Percentiles rank a stretch among this genome's conserved stretches.
These are phyloP conservation scores for Dromas ardeola DNA, from an alignment of 2,113 vertebrate genomes.

Conservation along the genomic window DNA sequence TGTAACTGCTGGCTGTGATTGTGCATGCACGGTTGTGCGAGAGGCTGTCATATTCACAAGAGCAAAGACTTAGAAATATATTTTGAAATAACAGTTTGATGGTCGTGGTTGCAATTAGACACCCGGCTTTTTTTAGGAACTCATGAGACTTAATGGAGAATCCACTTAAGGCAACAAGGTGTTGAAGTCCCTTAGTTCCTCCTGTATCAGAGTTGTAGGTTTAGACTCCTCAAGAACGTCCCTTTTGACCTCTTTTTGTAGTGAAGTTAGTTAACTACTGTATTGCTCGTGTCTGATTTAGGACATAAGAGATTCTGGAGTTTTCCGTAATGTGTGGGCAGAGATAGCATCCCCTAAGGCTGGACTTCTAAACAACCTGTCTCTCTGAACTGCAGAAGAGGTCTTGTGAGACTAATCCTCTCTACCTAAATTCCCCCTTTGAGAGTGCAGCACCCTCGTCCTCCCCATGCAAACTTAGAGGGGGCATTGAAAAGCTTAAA, in stretches of 20 bases:
- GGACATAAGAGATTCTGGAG: not conserved
- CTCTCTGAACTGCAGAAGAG: not conserved
- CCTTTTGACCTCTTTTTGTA: not conserved
- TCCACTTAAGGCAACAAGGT: not conserved
- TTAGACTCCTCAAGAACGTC: not conserved
- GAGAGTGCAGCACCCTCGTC: not conserved
- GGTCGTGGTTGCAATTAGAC: not conserved
- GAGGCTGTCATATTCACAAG: not conserved
- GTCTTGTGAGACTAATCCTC: not conserved
- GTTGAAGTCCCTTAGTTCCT: not conserved
- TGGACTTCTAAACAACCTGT: not conserved
- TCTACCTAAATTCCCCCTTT: not conserved
- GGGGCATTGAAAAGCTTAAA: not conserved
- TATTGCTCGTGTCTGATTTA: not conserved
- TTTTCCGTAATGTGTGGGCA: not conserved
- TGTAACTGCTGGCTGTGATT: not conserved
- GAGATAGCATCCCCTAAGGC: not conserved
- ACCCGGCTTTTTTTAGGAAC: not conserved
- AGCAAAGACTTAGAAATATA: not conserved
- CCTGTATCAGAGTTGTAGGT: not conserved
- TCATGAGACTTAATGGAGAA: not conserved
- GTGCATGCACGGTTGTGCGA: not conserved
- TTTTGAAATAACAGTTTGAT: not conserved
- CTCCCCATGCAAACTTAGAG: not conserved
- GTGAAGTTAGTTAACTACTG: not conserved